Evolutionary conservation across 2,888 invertebrate species (phyloP).

Genomic region (Agelastica alni): DNA sequence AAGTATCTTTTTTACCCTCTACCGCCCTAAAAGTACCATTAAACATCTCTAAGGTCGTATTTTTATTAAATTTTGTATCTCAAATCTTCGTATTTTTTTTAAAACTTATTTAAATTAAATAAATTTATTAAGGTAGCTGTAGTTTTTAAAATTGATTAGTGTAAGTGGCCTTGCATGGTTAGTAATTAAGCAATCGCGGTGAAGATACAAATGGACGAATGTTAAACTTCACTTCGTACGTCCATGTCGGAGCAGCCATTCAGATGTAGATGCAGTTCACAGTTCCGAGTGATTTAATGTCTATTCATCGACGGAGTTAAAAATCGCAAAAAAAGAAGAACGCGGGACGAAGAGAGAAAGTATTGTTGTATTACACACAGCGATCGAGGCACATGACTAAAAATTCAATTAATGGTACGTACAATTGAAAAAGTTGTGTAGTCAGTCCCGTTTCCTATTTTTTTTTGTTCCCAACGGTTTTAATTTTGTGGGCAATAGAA

Average conservation of each 20-base stretch:
- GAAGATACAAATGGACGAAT: no score
- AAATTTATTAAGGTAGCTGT: no score
- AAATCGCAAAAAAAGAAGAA: not conserved
- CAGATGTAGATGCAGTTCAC: not conserved
- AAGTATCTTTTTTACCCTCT: no score
- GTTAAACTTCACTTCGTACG: not conserved
- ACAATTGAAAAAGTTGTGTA: conserved; percentile 1
- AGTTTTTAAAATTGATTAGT: no score
- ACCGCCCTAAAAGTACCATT: no score
- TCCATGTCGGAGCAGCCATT: not conserved
- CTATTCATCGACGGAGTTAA: not conserved
- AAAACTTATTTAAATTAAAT: no score
- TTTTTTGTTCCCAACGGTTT: not conserved
- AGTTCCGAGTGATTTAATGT: not conserved
- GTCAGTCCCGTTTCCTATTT: conserved; percentile 3
- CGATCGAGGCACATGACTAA: conserved; percentile 3
- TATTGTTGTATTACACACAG: not conserved
- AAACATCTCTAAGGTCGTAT: no score
- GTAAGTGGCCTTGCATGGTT: no score
- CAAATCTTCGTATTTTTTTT: no score
- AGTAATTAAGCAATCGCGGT: no score
- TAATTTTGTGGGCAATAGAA: not conserved
- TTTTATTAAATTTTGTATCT: no score
- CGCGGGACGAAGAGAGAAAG: not conserved
- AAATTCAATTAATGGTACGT: conserved; percentile 1